Evolutionary conservation across 2,113 vertebrate genomes (phyloP), one percentile per base, ranked within the genome.

Genomic region (Shinisaurus crocodilurus): DNA sequence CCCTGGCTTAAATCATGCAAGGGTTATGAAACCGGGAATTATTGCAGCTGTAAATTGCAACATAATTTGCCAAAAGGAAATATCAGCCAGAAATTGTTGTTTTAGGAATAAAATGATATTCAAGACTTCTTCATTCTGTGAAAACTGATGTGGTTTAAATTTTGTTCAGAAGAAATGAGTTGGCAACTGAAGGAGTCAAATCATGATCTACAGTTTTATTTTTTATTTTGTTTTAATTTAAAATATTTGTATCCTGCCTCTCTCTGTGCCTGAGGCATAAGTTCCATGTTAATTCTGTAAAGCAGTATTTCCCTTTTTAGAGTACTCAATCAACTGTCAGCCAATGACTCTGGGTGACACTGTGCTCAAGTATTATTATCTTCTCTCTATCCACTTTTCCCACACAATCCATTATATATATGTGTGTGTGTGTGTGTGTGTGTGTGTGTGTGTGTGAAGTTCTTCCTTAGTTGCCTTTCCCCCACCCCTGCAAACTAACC

Each of bases 1-100:
- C 16, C 12, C 57, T 60, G 57, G 65, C 27, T 32, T 34, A 9
- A 34, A 70, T 70, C 29, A 9, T 70, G 25, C 29, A 32, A 10
- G 67, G 67, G 23, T 95, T 95, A 79, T 95, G 87, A 95, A 96
- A 95, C 92, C 54, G 50, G 95, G 79, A 96, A 92, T 96, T 96
- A 94, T 92, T 65, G 54, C 48, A 90, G 43, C 25, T 92, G 6
- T 92, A 94, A 94, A 2, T 91, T 85, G 37, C 75, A 96, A 70
- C 82, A 89, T 94, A 89, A 93, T 91, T 90, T 15, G 63, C 87
- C 83, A 86, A 82, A 95, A 91, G 79, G 84, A 93, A 94, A 92
- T 82, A 34, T 67, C 94, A 89, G 90, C 86, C n/a, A 45, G 50
- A 92, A 89, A 95, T 95, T 95, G 95, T 94, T 95, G 40, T 40